phyloP scores from a whole-genome alignment of 2,113 vertebrate species.

The Equus quagga region DNA sequence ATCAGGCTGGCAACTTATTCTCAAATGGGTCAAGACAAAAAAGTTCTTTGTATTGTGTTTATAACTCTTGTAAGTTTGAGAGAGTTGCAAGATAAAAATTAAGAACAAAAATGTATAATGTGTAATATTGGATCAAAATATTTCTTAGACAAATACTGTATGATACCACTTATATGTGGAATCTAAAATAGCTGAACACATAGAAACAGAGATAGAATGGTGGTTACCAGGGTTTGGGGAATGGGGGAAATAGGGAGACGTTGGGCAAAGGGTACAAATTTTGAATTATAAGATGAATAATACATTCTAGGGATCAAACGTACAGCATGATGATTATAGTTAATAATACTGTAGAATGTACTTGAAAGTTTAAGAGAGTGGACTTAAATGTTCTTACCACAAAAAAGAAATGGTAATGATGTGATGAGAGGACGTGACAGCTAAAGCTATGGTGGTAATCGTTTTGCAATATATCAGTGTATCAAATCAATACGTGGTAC shows the following conservation, averaged over 20 bases:
- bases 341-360: background rate
- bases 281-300: background rate
- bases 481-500: background rate
- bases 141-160: background rate
- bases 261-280: background rate
- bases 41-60: background rate
- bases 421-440: background rate
- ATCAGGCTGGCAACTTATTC: background rate
- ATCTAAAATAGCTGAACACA: background rate
- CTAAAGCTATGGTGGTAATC: background rate
- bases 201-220: background rate
- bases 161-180: background rate
- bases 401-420: background rate
- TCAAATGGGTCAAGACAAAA: background rate
- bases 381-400: background rate
- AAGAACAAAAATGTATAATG: background rate
- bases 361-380: background rate
- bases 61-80: background rate
- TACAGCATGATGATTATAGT: background rate
- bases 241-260: background rate
- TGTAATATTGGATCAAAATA: background rate
- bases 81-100: conserved; percentile 12
- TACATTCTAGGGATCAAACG: background rate
- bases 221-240: background rate
- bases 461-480: background rate